Percentiles rank a stretch among this genome's conserved stretches.
phyloP scores from a whole-genome alignment of 1,140 invertebrate genomes.

The Yoshiicerus persimilis region DNA sequence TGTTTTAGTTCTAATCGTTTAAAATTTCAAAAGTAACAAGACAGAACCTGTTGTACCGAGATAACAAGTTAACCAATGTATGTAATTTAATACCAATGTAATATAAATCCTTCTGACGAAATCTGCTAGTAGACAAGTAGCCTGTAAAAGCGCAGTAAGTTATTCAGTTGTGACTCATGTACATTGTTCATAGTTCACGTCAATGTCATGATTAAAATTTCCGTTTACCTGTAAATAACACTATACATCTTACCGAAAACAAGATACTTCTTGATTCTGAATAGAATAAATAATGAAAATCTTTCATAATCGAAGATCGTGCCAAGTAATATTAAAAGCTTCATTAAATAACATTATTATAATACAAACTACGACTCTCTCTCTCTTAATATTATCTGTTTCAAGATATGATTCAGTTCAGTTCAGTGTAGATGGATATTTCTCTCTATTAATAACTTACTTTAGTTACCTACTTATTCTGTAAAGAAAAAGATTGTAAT shows the following conservation, averaged over 20 bases:
- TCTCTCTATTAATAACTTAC: not conserved
- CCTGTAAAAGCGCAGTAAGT: not conserved
- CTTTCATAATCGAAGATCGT: not conserved
- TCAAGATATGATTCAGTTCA: not conserved
- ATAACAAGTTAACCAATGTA: not conserved
- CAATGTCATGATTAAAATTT: not conserved
- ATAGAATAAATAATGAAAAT: not conserved
- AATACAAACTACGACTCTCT: not conserved
- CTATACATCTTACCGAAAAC: not conserved
- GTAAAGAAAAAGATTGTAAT: not conserved
- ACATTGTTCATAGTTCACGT: too few species aligned
- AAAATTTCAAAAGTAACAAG: not conserved
- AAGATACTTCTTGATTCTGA: too few species aligned
- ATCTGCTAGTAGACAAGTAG: not conserved
- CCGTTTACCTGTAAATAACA: not conserved
- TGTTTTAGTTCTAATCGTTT: not conserved
- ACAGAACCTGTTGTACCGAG: not conserved
- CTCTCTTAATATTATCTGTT: not conserved
- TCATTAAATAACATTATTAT: not conserved
- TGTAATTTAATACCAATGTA: too few species aligned
- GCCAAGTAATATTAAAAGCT: not conserved
- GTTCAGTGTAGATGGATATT: not conserved
- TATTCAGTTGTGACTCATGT: not conserved
- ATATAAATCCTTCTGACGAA: not conserved
- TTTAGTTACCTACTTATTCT: not conserved